Evolutionary conservation across 2,113 vertebrate genomes (phyloP).

Genomic region (Gallinago undulata): DNA sequence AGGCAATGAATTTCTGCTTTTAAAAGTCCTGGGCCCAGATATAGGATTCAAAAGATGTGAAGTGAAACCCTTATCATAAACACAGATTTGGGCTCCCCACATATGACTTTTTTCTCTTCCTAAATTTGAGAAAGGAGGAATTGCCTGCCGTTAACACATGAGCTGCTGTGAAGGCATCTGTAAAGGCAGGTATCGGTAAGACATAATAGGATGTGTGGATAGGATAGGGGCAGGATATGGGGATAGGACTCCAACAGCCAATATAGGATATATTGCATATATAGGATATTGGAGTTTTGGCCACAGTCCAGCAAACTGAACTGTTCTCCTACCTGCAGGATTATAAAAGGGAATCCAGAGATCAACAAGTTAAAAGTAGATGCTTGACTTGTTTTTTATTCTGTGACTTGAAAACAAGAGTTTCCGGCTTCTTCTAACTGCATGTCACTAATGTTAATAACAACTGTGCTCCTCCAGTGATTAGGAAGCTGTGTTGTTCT

Average conservation of each 20-base stretch:
- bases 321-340: neutral
- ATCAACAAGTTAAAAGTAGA: neutral
- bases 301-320: neutral
- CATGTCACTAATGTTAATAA: constrained; percentile 46
- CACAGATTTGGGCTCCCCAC: neutral
- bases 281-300: neutral
- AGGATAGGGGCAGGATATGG: neutral
- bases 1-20: constrained; percentile 10
- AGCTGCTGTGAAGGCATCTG: neutral
- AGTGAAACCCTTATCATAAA: neutral
- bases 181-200: neutral
- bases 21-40: neutral
- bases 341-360: neutral
- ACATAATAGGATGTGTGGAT: neutral
- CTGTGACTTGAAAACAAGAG: constrained; percentile 4
- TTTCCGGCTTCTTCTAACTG: constrained; percentile 10
- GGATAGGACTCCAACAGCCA: neutral
- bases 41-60: neutral
- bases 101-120: neutral
- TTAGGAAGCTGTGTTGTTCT: constrained; percentile 39
- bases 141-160: neutral
- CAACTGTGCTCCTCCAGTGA: constrained; percentile 5
- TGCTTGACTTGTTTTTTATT: neutral
- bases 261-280: neutral
- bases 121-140: neutral